Base-by-base conservation (phyloP, 2,888 invertebrate genomes). In the Phyllotreta striolata region DNA sequence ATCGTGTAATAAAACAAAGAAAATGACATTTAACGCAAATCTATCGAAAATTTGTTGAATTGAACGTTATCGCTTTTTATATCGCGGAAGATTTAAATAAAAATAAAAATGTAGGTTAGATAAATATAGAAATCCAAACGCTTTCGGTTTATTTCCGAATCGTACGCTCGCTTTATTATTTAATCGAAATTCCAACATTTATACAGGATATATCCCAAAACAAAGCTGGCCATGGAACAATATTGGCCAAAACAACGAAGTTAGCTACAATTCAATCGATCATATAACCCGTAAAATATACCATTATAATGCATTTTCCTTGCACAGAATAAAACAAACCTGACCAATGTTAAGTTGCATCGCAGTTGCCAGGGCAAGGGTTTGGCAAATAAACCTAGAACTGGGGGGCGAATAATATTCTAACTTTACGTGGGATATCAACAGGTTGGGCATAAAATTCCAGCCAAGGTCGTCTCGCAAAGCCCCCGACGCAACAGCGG, bases 371-470 rank as follows among this genome's bases (percentile, higher is more conserved):
- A 51, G 51, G 51, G 24, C 24, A 24, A 24, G 24, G 24, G 24
- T 24, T 24, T 24, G 24, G 24, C 24, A 24, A 24, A 24, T 24
- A 24, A 24, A 3, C 24, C 24, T 4, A 24, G 24, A 1, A 24
- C n/a, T 3, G 24, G 2, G 24, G 24, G 37, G 12, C 38, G 35
- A 35, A 35, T 49, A 49, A 34, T 9, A 34, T 24, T 51, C 51
- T 51, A 37, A n/a, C 24, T 24, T 24, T 24, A 24, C 4, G 7
- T 14, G 49, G 4, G 10, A 12, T 49, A 51, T 66, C 66, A 66
- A 66, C 66, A 66, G 60, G 66, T 66, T 66, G 66, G 56, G 46
- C 46, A 63, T 66, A 51, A 62, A 35, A 51, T 63, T 61, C 54
- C 4, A 55, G 55, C 47, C 56, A 66, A 66, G 66, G 66, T 51